A percentile compares a stretch with the other conserved stretches of the same genome.
Evolutionary conservation across 2,888 invertebrate species (phyloP).

Genomic region (Drosophila buzzatii): DNA sequence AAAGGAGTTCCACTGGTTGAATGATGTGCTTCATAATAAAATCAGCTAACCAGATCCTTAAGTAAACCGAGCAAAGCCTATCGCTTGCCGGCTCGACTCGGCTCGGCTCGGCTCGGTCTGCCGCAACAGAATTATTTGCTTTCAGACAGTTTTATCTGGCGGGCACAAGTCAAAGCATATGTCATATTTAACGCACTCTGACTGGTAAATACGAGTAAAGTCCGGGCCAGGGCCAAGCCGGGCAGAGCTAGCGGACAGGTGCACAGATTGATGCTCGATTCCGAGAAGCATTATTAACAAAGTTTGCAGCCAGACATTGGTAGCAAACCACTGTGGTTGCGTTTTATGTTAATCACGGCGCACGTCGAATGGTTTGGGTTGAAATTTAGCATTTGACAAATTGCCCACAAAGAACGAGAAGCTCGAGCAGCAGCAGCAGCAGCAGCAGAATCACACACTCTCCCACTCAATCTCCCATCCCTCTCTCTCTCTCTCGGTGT

Average conservation of each 20-base stretch:
- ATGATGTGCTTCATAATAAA: constrained; percentile 78
- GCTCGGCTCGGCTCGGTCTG: constrained; percentile 1
- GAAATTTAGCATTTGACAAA: constrained; percentile 67
- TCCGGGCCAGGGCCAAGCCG: too few species aligned
- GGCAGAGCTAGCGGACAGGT: constrained; percentile 28
- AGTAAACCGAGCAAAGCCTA: constrained; percentile 64
- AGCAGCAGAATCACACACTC: too few species aligned
- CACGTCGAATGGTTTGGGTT: constrained; percentile 15
- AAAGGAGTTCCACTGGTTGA: constrained; percentile 72
- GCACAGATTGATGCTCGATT: constrained; percentile 60
- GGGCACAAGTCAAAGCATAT: constrained; percentile 75
- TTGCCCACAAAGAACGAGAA: constrained; percentile 61
- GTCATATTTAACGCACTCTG: constrained; percentile 69
- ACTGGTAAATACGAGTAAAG: background rate
- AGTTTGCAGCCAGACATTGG: constrained; percentile 56
- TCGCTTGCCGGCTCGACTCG: constrained; percentile 19
- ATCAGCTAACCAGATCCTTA: constrained; percentile 70
- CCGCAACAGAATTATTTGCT: constrained; percentile 74
- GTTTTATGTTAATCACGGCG: constrained; percentile 76
- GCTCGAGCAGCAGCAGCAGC: background rate
- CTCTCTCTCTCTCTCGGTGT: too few species aligned
- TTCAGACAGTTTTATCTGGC: constrained; percentile 75
- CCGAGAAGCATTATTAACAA: constrained; percentile 71
- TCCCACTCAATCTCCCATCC: too few species aligned
- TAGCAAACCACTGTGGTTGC: constrained; percentile 63